Evolutionary conservation across 53 echinoderm and acorn worm species (phyloP), one percentile per base, ranked within the genome.

Genomic region (Holothuria leucospilota): DNA sequence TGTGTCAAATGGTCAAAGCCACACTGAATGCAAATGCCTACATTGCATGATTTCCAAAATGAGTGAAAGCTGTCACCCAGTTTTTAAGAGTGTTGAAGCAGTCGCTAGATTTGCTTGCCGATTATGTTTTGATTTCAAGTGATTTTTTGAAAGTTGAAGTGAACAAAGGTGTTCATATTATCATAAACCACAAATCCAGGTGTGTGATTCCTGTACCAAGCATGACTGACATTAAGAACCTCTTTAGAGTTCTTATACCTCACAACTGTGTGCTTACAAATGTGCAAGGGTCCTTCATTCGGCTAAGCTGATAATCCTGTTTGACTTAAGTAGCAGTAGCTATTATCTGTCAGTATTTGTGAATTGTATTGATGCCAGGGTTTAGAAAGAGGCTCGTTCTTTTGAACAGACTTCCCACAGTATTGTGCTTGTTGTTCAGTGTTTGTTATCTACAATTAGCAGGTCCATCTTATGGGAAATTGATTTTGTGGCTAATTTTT

Each of bases 241-340:
- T 34, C 28, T 68, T 28, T 25, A 13, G 29, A 25, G 6, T 8
- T 39, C 40, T 72, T 29, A 46, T 21, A 72, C 46, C 24, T 14
- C 26, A 29, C 7, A 2, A n/a, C 21, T 72, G 21, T 72, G 42
- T 72, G 23, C 72, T 39, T 72, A 72, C 72, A 72, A 21, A 39
- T 21, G 39, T 39, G n/a, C 21, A 72, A 72, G 72, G 20, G 46
- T 72, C 72, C 72, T 72, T 72, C n/a, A 40, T 46, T 72, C 20
- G n/a, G 39, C 46, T 72, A 72, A 72, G 39, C 72, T 46, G 20
- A 46, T 72, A 72, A 72, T 72, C 72, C 40, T 72, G 49, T 72
- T 72, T 72, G 39, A 72, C 21, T 14, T 72, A 72, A 39, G 40
- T 39, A 20, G 72, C 18, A 14, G 39, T 42, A 46, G 34, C 72